phyloP scores from a whole-genome alignment of 2,797 vertebrate species.

The Spinus olivaceus region DNA sequence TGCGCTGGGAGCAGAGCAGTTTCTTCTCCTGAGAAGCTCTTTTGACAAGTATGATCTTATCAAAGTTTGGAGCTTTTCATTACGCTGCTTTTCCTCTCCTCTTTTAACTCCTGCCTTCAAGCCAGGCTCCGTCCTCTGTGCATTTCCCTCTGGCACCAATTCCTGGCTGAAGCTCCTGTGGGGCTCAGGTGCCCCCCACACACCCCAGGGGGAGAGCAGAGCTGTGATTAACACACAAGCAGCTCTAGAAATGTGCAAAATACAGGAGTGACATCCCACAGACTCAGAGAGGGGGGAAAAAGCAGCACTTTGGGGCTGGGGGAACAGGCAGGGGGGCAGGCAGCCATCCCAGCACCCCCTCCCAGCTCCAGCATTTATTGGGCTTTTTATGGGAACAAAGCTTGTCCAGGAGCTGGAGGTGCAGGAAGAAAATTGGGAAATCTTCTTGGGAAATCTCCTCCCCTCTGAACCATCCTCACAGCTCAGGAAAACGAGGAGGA shows the following conservation, averaged over 20 bases:
- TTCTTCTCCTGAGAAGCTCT: constrained; percentile 26
- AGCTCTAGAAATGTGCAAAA: not conserved
- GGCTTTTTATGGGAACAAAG: not conserved
- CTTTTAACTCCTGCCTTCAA: not conserved
- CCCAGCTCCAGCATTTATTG: accelerated
- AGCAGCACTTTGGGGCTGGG: accelerated
- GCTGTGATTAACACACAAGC: accelerated
- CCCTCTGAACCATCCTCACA: not conserved
- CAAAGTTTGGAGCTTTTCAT: constrained; percentile 53
- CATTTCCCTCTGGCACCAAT: not conserved
- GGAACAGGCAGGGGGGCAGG: accelerated
- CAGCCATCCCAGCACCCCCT: not conserved
- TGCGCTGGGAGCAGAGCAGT: not conserved
- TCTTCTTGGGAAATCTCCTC: not conserved
- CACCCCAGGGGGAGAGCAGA: not conserved
- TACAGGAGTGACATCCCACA: accelerated
- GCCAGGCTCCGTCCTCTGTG: not conserved
- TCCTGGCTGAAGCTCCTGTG: not conserved
- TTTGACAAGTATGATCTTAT: constrained; percentile 63
- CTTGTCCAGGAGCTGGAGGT: not conserved
- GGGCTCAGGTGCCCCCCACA: not conserved
- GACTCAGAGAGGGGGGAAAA: not conserved
- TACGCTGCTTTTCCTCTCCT: not conserved
- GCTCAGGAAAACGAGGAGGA: accelerated
- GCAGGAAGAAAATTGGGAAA: no score